Evolutionary conservation across 2,888 invertebrate genomes (phyloP).

Genomic region (Temnothorax ravouxi): DNA sequence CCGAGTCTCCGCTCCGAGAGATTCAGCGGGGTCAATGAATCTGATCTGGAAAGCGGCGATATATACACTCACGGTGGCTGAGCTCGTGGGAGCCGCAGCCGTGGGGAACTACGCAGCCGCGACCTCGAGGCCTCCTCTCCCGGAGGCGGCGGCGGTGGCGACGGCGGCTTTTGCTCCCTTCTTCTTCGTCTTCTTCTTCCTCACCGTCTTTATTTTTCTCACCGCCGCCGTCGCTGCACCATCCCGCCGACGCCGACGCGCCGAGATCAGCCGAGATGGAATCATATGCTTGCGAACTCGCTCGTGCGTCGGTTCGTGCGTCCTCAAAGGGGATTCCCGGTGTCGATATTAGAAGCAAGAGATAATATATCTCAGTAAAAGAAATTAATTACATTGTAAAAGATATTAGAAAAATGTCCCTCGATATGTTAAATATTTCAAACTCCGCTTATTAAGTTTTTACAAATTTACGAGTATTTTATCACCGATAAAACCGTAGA

Average conservation of each 20-base stretch:
- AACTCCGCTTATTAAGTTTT: neutral
- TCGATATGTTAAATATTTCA: neutral
- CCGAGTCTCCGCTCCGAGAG: constrained; percentile 66
- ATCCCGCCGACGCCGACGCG: constrained; percentile 17
- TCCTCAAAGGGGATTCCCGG: neutral
- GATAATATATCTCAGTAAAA: neutral
- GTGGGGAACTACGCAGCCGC: constrained; percentile 72
- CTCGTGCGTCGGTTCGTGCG: neutral
- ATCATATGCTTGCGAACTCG: constrained; percentile 23
- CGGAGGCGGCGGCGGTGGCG: constrained; percentile 55
- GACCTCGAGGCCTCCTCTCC: constrained; percentile 73
- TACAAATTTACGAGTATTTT: neutral
- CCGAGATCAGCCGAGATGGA: constrained; percentile 1
- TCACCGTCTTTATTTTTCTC: constrained; percentile 47
- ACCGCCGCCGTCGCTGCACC: constrained; percentile 8
- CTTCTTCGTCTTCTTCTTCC: constrained; percentile 52
- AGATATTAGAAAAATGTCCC: neutral
- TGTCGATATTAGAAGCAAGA: neutral
- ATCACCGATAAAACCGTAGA: neutral
- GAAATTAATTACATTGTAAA: neutral
- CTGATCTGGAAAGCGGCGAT: constrained; percentile 78
- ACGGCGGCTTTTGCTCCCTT: constrained; percentile 49
- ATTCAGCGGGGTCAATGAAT: constrained; percentile 79
- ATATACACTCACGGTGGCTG: constrained; percentile 58
- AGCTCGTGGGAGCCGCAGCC: constrained; percentile 69